These are phyloP conservation scores for Empis livida DNA, from an alignment of 2,888 invertebrate genomes.

Conservation along the genomic window DNA sequence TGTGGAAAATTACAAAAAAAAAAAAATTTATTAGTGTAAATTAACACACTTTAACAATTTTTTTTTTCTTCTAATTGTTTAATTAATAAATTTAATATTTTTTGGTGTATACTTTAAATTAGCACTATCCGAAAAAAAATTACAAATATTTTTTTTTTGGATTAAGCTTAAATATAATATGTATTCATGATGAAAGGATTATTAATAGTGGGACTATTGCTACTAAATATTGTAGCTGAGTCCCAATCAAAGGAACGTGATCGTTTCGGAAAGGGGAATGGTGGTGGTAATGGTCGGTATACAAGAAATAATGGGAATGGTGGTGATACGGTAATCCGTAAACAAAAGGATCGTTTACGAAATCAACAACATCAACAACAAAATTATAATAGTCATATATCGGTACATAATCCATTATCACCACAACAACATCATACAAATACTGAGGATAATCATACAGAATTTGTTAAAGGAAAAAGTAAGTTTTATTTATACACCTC, in stretches of 20 bases:
- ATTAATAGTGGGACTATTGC: constrained; percentile 23
- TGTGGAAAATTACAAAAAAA: background rate
- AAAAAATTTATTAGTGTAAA: background rate
- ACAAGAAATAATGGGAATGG: constrained; percentile 8
- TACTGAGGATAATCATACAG: constrained; percentile 38
- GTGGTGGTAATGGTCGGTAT: constrained; percentile 3
- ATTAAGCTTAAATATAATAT: constrained; percentile 3
- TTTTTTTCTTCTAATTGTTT: no score
- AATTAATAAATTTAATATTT: background rate
- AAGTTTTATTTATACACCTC: no score
- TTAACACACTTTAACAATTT: background rate
- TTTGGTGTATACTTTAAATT: background rate
- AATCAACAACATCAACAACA: constrained; percentile 14
- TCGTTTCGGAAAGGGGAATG: constrained; percentile 11
- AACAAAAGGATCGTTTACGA: constrained; percentile 10
- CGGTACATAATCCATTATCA: constrained; percentile 17
- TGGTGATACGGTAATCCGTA: constrained; percentile 6
- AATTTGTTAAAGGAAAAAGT: constrained; percentile 70
- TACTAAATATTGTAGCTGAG: constrained; percentile 23
- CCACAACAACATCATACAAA: constrained; percentile 23
- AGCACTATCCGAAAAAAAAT: background rate
- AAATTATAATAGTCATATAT: constrained; percentile 10
- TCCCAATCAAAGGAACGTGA: constrained; percentile 18
- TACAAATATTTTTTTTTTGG: background rate
- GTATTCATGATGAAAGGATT: constrained; percentile 22